A percentile compares a stretch with the other conserved stretches of the same genome.
phyloP scores from a whole-genome alignment of 2,888 invertebrate species.

The Meiosimyza platycephala region DNA sequence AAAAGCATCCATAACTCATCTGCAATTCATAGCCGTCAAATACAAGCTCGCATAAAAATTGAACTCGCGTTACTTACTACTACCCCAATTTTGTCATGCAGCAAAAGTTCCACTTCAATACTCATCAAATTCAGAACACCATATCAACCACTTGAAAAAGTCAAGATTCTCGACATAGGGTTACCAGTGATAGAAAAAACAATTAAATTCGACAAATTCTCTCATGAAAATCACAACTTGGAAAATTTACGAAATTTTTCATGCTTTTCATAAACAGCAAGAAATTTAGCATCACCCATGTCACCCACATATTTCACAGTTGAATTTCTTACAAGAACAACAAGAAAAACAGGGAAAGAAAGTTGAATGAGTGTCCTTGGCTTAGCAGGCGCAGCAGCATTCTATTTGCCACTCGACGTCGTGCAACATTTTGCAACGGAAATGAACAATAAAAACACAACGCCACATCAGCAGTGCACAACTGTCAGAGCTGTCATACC shows the following conservation, averaged over 20 bases:
- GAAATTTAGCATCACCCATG: slow-evolving; percentile 27
- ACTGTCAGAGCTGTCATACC: slow-evolving; percentile 4
- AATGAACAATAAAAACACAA: slow-evolving; percentile 47
- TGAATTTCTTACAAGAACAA: slow-evolving; percentile 37
- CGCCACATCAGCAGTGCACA: background rate
- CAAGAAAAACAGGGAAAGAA: slow-evolving; percentile 5
- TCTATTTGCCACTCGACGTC: background rate
- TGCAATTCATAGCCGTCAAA: background rate
- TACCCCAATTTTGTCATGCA: too few species aligned
- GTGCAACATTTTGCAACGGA: slow-evolving; percentile 42
- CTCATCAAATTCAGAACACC: too few species aligned
- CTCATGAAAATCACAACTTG: slow-evolving; percentile 15
- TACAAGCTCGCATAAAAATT: too few species aligned
- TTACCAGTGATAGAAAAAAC: slow-evolving; percentile 14
- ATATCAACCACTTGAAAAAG: too few species aligned
- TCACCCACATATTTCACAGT: slow-evolving; percentile 50
- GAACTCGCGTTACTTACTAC: too few species aligned
- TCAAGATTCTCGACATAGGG: too few species aligned
- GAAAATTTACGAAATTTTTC: slow-evolving; percentile 20
- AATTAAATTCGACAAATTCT: slow-evolving; percentile 43
- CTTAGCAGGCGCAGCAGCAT: background rate
- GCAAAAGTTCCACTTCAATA: too few species aligned
- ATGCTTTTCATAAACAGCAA: slow-evolving; percentile 18
- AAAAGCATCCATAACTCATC: slow-evolving; percentile 17
- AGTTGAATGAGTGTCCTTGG: background rate